Conservation (phyloP, 2,797 vertebrate species). For the Darevskia mixta region DNA sequence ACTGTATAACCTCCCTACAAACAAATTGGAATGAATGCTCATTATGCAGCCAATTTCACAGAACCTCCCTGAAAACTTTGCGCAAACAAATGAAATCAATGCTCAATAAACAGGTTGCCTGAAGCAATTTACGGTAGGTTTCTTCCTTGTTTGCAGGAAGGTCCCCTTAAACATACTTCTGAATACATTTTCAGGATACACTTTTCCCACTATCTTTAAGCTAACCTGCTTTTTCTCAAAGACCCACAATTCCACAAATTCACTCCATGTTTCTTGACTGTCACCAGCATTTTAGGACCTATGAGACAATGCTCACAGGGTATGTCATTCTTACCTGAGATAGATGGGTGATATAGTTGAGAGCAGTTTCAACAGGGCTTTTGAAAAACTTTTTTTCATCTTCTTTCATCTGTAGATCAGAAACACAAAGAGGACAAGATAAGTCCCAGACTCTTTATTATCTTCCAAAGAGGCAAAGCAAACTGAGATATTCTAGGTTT, state of each 20-base stretch:
- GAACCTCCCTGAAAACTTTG: no score
- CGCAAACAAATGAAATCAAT: no score
- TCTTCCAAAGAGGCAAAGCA: not conserved
- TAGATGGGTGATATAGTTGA: conserved; percentile 82
- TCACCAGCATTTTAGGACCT: not conserved
- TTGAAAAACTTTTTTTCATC: conserved; percentile 89
- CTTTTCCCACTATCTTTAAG: not conserved
- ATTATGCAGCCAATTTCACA: no score
- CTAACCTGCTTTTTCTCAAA: not conserved
- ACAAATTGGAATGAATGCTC: no score
- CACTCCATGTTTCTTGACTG: not conserved
- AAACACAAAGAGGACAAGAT: conserved; percentile 21
- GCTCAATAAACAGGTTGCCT: no score
- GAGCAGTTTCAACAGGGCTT: conserved; percentile 83
- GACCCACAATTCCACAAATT: not conserved
- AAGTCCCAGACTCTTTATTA: not conserved
- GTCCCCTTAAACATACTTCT: not conserved
- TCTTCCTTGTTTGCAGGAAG: not conserved
- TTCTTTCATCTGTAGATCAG: conserved; percentile 83
- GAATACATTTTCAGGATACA: not conserved
- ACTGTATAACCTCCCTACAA: no score
- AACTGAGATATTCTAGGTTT: not conserved
- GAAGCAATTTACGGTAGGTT: not conserved
- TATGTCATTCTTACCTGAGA: conserved; percentile 80
- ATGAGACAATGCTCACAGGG: no score